Base-by-base conservation (phyloP, 2,888 invertebrate genomes). In the Lomographa bimaculata region DNA sequence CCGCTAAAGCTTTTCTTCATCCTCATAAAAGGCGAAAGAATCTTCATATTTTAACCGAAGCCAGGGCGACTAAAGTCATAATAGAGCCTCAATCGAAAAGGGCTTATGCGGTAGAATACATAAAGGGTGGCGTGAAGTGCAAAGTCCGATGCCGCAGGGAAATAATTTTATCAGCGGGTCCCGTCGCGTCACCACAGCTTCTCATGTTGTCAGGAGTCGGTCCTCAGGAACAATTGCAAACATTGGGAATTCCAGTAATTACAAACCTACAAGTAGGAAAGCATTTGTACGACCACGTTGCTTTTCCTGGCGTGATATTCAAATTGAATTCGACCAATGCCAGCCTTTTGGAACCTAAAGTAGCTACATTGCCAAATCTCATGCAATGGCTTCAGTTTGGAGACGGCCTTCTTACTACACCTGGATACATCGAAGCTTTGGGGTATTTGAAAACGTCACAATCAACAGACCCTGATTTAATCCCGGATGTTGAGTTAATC, bases 141-240 rank as follows among this genome's bases (percentile, higher is more conserved):
- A 82, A 74, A 6, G 92, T 92, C 0, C 83, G 83, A n/a, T 94
- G 94, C 2, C 90, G 90, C 21, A 94, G 94, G 62, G 97, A 97
- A 82, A 92, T 98, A 0, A 94, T 98, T 44, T 64, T 98, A 8
- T 93, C 95, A 5, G 96, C 96, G 0, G 98, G 98, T 0, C 92
- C 97, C 1, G 93, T 98, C 46, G 96, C 95, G 59, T 95, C 96
- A 0, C 97, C 98, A 0, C 97, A 98, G 72, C 70, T 98, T 7
- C 90, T 98, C n/a, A 95, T 98, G 95, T 77, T 98, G 1, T 97
- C 97, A 2, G 97, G 97, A 5, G 70, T 92, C 6, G 92, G 92
- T 0, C 91, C 91, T 0, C 72, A 76, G 41, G 79, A 91, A 44
- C 90, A 93, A 60, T 78, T 94, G 1, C 69, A 89, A 41, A 76